phyloP scores from a whole-genome alignment of 2,797 vertebrate species.

The Parauchenoglanis punctatus region DNA sequence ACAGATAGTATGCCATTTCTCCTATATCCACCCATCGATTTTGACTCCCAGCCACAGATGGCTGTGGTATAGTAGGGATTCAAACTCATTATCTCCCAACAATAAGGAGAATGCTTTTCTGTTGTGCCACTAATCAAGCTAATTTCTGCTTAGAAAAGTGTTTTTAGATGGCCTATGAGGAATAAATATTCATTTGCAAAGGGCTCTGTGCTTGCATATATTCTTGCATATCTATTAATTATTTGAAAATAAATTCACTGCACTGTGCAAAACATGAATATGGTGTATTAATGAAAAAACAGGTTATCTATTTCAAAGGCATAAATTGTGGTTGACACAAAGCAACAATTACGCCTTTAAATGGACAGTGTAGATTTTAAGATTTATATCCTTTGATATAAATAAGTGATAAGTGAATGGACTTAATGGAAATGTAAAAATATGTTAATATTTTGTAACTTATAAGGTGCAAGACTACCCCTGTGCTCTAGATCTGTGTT shows the following conservation, averaged over 20 bases:
- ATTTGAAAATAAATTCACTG: not conserved
- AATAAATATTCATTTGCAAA: not conserved
- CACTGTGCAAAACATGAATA: not conserved
- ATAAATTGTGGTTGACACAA: not conserved
- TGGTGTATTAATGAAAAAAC: not conserved
- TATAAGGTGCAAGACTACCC: not conserved
- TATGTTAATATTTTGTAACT: not conserved
- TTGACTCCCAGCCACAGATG: not conserved
- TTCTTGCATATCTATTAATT: not conserved
- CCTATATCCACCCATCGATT: not conserved
- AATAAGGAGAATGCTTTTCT: not conserved
- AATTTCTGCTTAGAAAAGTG: not conserved
- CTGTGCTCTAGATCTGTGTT: not conserved
- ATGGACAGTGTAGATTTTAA: not conserved
- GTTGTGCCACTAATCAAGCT: not conserved
- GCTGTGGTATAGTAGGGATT: not conserved
- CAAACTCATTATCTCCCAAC: not conserved
- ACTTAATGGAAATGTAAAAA: not conserved
- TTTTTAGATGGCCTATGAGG: not conserved
- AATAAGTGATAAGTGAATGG: not conserved
- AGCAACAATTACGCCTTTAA: not conserved
- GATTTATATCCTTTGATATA: not conserved
- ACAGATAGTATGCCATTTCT: not conserved
- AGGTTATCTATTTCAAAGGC: not conserved
- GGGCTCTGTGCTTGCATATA: not conserved